Base-by-base conservation (phyloP, 2,888 invertebrate species). In the Metellina segmentata region DNA sequence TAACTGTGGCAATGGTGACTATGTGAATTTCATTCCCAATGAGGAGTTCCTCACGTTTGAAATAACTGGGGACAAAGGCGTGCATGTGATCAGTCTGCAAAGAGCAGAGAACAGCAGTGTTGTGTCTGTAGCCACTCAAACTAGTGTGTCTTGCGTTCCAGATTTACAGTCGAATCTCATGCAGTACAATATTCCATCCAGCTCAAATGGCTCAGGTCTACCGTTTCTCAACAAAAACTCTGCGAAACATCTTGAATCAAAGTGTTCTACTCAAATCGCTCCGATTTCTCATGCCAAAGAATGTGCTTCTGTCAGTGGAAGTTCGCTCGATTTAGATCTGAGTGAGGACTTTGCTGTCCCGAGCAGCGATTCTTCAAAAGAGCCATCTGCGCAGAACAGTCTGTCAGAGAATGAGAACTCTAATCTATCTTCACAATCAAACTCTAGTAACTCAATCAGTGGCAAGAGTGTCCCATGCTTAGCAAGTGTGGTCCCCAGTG, bases 1-100 rank as follows among this genome's bases (percentile, higher is more conserved):
- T 5, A 34, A 69, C n/a, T 81, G 81, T 61, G 71, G 79, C 19
- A 91, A 82, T 51, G 79, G 77, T 8, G 93, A 93, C 51, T 93
- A 93, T 85, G 92, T 92, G 48, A 91, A 92, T 53, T 92, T 93
- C 72, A 89, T 93, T 72, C 91, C 93, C 9, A 87, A 90, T 77
- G 93, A 93, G 85, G 93, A 93, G 61, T 92, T 93, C 48, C 91
- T 93, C 7, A 93, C 93, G n/a, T 90, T 93, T 78, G 93, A 93
- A 81, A 93, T 93, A 11, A 90, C 91, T 74, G 89, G 90, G 34
- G 92, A 90, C 16, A 91, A 89, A 72, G 93, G 86, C 16, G 90
- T 93, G 48, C 93, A 91, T 87, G 85, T 93, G 7, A 93, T 93
- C 34, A 87, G 91, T 53, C 88, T 91, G 52, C 89, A 85, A 20